These are phyloP conservation scores for Drosophila paramelanica DNA, from an alignment of 2,888 invertebrate genomes.

Conservation along the genomic window DNA sequence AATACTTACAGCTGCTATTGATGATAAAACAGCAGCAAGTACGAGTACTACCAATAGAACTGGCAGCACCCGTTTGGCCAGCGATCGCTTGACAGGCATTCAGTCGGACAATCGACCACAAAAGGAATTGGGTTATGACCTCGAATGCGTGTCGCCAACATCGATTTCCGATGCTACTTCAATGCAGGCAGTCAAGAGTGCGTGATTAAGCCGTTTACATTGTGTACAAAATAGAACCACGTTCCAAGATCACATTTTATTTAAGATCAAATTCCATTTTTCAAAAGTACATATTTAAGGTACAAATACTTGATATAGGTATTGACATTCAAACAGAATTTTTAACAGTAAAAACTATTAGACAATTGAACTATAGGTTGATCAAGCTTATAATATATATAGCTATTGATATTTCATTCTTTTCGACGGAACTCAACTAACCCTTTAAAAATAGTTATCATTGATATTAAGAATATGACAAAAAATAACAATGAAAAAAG, in stretches of 20 bases:
- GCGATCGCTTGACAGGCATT: slow-evolving; percentile 17
- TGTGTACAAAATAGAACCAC: slow-evolving; percentile 20
- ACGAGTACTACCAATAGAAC: slow-evolving; percentile 12
- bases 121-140: slow-evolving; percentile 82
- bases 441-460: no score
- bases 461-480: no score
- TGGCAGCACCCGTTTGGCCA: slow-evolving; percentile 20
- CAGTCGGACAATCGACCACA: slow-evolving; percentile 41
- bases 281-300: no score
- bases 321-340: no score
- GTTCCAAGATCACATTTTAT: neutral
- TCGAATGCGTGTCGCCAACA: slow-evolving; percentile 79
- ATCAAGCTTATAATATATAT: no score
- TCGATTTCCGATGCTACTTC: slow-evolving; percentile 17
- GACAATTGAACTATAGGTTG: no score
- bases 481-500: no score
- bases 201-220: slow-evolving; percentile 65
- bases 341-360: no score
- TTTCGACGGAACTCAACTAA: no score
- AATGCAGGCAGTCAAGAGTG: slow-evolving; percentile 21
- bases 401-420: no score
- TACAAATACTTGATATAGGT: neutral
- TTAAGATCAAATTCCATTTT: neutral
- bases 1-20: slow-evolving; percentile 57
- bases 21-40: slow-evolving; percentile 46